Percentiles rank a stretch among this genome's conserved stretches.
Evolutionary conservation across 2,888 invertebrate species (phyloP).

Genomic region (Tridacna crocea): DNA sequence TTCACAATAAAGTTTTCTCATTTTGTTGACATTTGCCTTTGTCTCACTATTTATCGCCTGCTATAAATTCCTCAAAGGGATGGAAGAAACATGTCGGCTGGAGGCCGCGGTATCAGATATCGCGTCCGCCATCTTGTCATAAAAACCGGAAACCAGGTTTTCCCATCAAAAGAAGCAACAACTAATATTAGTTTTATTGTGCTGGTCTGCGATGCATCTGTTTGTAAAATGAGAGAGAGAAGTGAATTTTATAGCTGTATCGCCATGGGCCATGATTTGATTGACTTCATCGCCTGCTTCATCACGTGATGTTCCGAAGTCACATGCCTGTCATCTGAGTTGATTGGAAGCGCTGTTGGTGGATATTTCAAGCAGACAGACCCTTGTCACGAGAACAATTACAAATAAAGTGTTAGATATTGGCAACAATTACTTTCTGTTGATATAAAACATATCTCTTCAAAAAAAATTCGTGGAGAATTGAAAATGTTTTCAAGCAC

Average conservation of each 20-base stretch:
- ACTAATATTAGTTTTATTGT: conserved; percentile 29
- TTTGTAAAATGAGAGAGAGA: conserved; percentile 19
- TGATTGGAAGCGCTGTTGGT: conserved; percentile 1
- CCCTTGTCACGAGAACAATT: neutral
- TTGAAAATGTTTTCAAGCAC: too few species aligned
- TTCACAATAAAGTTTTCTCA: neutral
- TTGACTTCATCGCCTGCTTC: conserved; percentile 22
- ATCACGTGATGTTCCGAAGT: conserved; percentile 23
- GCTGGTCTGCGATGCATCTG: conserved; percentile 24
- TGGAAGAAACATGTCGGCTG: neutral
- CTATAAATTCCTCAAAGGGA: neutral
- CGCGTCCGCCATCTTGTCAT: conserved; percentile 17
- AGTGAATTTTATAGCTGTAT: conserved; percentile 8
- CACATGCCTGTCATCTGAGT: conserved; percentile 13
- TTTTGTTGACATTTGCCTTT: neutral
- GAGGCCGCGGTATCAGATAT: conserved; percentile 3
- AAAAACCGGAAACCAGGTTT: conserved; percentile 19
- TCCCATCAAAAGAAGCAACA: conserved; percentile 27
- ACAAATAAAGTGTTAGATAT: neutral
- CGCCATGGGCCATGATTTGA: conserved; percentile 20
- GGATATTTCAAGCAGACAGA: neutral
- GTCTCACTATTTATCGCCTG: neutral
- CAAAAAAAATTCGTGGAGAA: neutral
- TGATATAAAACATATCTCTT: neutral
- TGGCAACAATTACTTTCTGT: neutral